phyloP scores from a whole-genome alignment of 2,797 vertebrate species.

The Mustela erminea region DNA sequence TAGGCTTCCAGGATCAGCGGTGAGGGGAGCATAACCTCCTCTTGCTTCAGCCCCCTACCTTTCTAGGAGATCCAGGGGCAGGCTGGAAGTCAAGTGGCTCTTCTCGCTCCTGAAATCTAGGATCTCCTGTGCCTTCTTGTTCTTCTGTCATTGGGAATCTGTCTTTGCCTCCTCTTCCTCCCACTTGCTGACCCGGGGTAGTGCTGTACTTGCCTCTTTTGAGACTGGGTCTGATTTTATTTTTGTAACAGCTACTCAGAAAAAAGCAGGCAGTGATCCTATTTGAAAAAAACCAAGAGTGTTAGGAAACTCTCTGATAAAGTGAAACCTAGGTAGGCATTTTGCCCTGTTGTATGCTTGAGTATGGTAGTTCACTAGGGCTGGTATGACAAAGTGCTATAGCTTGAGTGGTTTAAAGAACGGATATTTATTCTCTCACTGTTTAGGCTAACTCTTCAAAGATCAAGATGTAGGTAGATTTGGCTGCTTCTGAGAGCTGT shows the following conservation, averaged over 20 bases:
- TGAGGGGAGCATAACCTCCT: no score
- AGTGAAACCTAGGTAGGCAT: not conserved
- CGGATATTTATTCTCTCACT: not conserved
- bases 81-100: not conserved
- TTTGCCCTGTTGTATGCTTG: not conserved
- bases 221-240: not conserved
- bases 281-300: not conserved
- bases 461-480: not conserved
- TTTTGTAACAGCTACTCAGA: not conserved
- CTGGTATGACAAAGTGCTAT: not conserved
- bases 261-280: not conserved
- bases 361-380: not conserved
- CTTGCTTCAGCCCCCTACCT: rapidly evolving
- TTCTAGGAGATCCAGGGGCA: not conserved
- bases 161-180: not conserved
- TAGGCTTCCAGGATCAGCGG: not conserved
- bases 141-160: not conserved
- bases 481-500: not conserved
- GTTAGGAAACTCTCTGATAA: not conserved
- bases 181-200: rapidly evolving
- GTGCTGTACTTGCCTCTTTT: not conserved
- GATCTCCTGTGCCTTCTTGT: not conserved
- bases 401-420: not conserved
- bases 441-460: not conserved
- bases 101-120: not conserved